Evolutionary conservation across 2,888 invertebrate genomes (phyloP), one percentile per base, ranked within the genome.

Genomic region (Thysanoteuthis rhombus): DNA sequence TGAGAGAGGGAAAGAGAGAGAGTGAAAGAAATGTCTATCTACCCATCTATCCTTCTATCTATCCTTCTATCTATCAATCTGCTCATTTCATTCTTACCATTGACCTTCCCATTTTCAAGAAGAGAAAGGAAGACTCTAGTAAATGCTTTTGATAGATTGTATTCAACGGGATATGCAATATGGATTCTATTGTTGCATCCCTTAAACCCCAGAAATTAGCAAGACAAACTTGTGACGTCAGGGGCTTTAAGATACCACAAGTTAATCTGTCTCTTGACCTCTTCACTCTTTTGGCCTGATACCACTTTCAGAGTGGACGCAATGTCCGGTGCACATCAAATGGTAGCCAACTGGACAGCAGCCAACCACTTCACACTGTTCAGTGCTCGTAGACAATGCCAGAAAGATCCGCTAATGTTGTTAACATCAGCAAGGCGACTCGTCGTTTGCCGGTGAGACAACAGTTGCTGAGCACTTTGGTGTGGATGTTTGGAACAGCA

Each of bases 301-400:
- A 75, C 75, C 75, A 75, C 75, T n/a, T 75, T 75, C 75, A n/a
- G 75, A 75, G 75, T 75, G 75, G 75, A 75, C 75, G 75, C 75
- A 75, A 16, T n/a, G 75, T 75, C 75, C 36, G 36, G 75, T n/a
- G 75, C n/a, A n/a, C 75, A 36, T 36, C 16, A 75, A 75, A n/a
- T 75, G 36, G n/a, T 75, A 36, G 75, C 75, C 75, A 75, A 36
- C 75, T 75, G 75, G 75, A 10, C 19, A 75, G 1, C 16, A 19
- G 10, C 75, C 75, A 75, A 75, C 52, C 75, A 75, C 75, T 75
- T 75, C 75, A 75, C 75, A 75, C 75, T 75, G 75, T 75, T 75
- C 75, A 75, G 36, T 75, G 75, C 75, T n/a, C 12, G n/a, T 16
- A 36, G 75, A 36, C n/a, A 75, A 75, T 75, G 75, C 75, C 75